Evolutionary conservation across 2,888 invertebrate species (phyloP), one percentile per base, ranked within the genome.

Genomic region (Phlogophora meticulosa): DNA sequence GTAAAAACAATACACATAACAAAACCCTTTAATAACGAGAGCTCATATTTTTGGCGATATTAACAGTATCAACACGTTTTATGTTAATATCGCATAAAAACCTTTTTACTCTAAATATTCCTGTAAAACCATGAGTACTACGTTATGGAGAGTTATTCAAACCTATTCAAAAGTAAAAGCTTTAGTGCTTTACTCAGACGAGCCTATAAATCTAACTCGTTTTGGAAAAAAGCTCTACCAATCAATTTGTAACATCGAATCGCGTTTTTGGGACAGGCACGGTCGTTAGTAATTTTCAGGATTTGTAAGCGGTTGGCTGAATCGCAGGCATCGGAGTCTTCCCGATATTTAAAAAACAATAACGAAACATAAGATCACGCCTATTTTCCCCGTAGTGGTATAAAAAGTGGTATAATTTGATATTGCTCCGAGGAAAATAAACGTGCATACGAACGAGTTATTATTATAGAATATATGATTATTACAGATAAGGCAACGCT

Each of bases 31-130:
- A 32, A 40, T 53, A 34, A 24, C 22, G 7, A 20, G 4, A 24
- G 10, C 20, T 42, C 53, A 43, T 34, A 60, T 43, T 65, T 67
- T 34, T 17, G 10, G 52, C 17, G 0, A 20, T 48, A 34, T 42
- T 36, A 34, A 46, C 24, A 56, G 34, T 51, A 57, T 15, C 22
- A 46, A 52, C 57, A 52, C 46, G 36, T 46, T 75, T 51, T 56
- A 71, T 38, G 24, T 36, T 46, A 48, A 43, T 58, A 38, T 3
- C 11, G n/a, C 57, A 52, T 48, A 52, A 51, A 71, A 46, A 22
- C 69, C 32, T 75, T 75, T 67, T 75, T 46, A 38, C n/a, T 40
- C 11, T 43, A 46, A 57, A 43, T 56, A 49, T 43, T 55, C 13
- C 11, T 22, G 52, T 67, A 32, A 67, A 58, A 57, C 52, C 28